These are phyloP conservation scores for Fratercula arctica DNA, from an alignment of 2,797 vertebrate species.

Conservation along the genomic window DNA sequence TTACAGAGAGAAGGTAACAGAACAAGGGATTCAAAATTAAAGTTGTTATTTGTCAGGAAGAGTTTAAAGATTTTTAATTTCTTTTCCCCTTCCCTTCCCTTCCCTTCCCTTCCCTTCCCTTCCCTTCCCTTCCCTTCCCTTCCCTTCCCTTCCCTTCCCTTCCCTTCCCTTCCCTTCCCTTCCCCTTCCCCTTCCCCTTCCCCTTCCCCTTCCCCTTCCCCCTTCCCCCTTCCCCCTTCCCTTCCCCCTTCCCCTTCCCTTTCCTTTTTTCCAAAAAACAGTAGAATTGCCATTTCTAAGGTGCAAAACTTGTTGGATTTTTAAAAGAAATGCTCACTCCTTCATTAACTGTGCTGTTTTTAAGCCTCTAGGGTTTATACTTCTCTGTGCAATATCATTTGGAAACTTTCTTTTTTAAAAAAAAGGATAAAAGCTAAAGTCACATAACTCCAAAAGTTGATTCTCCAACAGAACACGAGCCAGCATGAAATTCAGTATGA, in stretches of 20 bases:
- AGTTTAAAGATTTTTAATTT: background rate
- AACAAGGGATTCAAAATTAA: background rate
- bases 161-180: too few species aligned
- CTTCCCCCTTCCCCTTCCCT: too few species aligned
- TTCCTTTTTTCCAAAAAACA: background rate
- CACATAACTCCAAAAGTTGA: background rate
- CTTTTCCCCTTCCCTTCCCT: background rate
- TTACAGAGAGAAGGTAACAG: background rate
- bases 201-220: too few species aligned
- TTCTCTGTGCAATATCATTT: background rate
- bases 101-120: too few species aligned
- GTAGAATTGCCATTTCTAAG: background rate
- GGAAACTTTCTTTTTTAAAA: background rate
- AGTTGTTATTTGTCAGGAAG: background rate
- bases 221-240: too few species aligned
- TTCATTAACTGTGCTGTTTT: background rate
- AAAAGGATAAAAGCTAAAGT: background rate
- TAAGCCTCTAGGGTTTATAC: background rate
- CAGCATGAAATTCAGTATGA: background rate
- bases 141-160: too few species aligned
- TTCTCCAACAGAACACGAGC: background rate
- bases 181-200: too few species aligned
- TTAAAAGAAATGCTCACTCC: background rate
- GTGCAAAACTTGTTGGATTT: background rate
- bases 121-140: too few species aligned